These are phyloP conservation scores for Phorcus lineatus DNA, from an alignment of 2,888 invertebrate species.

Conservation along the genomic window DNA sequence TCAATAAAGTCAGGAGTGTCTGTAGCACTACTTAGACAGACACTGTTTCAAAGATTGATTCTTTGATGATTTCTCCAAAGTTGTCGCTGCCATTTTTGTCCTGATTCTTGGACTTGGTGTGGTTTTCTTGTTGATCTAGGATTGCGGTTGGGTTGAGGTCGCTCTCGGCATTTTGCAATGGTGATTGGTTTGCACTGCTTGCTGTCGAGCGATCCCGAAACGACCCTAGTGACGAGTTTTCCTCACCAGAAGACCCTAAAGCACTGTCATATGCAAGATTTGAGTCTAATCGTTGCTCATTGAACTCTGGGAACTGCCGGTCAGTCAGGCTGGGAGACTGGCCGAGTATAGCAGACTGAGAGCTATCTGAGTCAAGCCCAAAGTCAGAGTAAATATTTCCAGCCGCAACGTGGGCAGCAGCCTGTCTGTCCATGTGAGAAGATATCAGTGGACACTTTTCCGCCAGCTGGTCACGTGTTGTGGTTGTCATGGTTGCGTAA, in stretches of 20 bases:
- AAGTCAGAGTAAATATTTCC: slow-evolving; percentile 11
- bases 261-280: background rate
- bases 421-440: slow-evolving; percentile 59
- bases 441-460: slow-evolving; percentile 69
- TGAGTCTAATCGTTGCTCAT: slow-evolving; percentile 11
- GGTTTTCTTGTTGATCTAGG: slow-evolving; percentile 32
- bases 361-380: slow-evolving; percentile 11
- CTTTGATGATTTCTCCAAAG: slow-evolving; percentile 93
- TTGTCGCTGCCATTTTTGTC: slow-evolving; percentile 76
- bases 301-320: slow-evolving; percentile 27
- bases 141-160: background rate
- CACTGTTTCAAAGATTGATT: slow-evolving; percentile 93
- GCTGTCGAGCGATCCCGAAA: background rate
- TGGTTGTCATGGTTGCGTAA: slow-evolving; percentile 67
- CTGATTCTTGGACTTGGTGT: slow-evolving; percentile 24
- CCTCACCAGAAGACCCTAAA: background rate
- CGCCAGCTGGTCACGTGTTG: slow-evolving; percentile 66
- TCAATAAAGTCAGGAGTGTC: background rate
- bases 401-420: background rate
- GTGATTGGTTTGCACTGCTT: background rate
- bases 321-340: slow-evolving; percentile 31
- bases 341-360: slow-evolving; percentile 19
- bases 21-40: slow-evolving; percentile 78
- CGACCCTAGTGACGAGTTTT: background rate
- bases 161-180: background rate